Conservation (phyloP, 1,140 invertebrate genomes). For the Pseudomyrmex concolor region DNA sequence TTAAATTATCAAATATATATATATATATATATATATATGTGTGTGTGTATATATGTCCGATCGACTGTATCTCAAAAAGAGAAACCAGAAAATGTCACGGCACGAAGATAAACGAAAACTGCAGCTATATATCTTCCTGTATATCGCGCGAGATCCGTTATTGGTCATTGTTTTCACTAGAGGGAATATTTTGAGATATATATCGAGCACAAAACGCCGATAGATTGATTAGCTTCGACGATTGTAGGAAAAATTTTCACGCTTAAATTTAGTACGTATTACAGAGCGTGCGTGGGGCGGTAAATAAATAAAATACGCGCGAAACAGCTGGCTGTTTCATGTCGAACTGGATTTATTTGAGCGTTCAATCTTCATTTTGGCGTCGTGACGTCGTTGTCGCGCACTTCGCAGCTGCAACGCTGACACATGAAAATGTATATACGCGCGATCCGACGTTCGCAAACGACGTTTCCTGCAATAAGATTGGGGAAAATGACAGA, state of each 20-base stretch:
- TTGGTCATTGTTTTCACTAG: constrained; percentile 21
- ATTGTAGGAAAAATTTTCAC: constrained; percentile 43
- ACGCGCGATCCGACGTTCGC: constrained; percentile 46
- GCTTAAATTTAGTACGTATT: constrained; percentile 28
- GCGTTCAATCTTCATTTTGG: constrained; percentile 53
- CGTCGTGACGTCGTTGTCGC: background rate
- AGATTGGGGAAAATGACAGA: constrained; percentile 28
- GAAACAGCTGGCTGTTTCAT: constrained; percentile 33
- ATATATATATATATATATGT: background rate
- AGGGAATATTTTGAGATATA: constrained; percentile 47
- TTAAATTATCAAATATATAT: no score
- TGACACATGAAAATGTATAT: constrained; percentile 44
- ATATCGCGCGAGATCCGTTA: constrained; percentile 7
- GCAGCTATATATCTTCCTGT: background rate
- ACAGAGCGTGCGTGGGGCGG: background rate
- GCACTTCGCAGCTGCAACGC: constrained; percentile 27
- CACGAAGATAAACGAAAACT: constrained; percentile 9
- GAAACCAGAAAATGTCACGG: constrained; percentile 4
- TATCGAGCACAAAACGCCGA: background rate
- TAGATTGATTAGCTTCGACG: constrained; percentile 55
- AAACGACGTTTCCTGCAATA: constrained; percentile 49
- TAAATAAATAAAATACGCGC: constrained; percentile 40
- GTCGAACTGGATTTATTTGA: constrained; percentile 53
- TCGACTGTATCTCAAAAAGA: constrained; percentile 18
- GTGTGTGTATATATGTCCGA: background rate